These are phyloP conservation scores for Tiaroga cobitis DNA, from an alignment of 2,797 vertebrate genomes.

Conservation along the genomic window DNA sequence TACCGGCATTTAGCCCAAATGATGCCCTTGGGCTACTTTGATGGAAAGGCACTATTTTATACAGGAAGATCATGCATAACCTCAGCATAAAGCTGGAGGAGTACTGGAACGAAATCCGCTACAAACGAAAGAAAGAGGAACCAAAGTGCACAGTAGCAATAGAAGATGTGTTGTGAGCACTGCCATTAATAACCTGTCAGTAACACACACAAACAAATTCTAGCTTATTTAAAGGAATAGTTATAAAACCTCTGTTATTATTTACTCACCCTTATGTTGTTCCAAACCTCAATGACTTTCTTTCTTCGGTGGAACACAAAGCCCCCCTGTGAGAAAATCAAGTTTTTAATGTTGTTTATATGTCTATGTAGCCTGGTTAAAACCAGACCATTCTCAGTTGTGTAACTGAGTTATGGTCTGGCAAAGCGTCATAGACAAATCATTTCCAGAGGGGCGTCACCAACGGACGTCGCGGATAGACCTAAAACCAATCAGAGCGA, in stretches of 20 bases:
- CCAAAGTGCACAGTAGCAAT: constrained; percentile 71
- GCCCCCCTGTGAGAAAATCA: too few relatives aligned
- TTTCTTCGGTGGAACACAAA: background rate
- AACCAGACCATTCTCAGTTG: too few relatives aligned
- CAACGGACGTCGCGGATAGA: too few relatives aligned
- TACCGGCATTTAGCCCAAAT: constrained; percentile 1
- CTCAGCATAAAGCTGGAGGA: constrained; percentile 82
- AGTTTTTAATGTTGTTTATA: too few relatives aligned
- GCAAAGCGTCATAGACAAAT: too few relatives aligned
- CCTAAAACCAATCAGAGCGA: too few relatives aligned
- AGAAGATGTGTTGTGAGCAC: constrained; percentile 70
- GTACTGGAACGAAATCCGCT: constrained; percentile 84
- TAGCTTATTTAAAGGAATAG: background rate
- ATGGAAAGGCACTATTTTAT: constrained; percentile 20
- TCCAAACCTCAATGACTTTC: background rate
- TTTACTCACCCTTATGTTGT: background rate
- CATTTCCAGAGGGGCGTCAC: too few relatives aligned
- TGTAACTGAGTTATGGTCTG: too few relatives aligned
- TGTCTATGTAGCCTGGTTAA: too few relatives aligned
- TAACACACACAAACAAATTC: background rate
- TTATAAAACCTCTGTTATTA: background rate
- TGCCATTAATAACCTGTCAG: background rate
- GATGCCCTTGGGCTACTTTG: background rate
- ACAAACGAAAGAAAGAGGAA: constrained; percentile 75
- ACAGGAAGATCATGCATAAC: constrained; percentile 78